Percentiles rank a stretch among this genome's conserved stretches.
Conservation (phyloP, 2,888 invertebrate species). For the Poecilus cupreus region DNA sequence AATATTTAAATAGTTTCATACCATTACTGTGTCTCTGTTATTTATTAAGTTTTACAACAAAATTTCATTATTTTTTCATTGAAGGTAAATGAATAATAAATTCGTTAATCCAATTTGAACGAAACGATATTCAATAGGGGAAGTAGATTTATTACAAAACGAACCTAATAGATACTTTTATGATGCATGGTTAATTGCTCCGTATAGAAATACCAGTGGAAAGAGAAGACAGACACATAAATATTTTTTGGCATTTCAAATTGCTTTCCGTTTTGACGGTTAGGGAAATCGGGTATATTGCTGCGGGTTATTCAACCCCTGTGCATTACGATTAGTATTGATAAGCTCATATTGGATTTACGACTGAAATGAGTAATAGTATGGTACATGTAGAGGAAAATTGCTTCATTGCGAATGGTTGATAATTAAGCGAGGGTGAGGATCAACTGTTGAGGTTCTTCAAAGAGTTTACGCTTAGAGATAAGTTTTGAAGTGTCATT, state of each 20-base stretch:
- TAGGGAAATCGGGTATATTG: not conserved
- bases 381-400: conserved; percentile 22
- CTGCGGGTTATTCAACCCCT: not conserved
- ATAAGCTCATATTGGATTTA: not conserved
- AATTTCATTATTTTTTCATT: no score
- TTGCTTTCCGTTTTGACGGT: conserved; percentile 5
- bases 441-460: conserved; percentile 5
- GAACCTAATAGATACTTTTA: not conserved
- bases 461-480: conserved; percentile 39
- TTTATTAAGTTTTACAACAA: no score
- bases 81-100: not conserved
- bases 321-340: not conserved
- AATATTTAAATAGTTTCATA: no score
- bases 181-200: not conserved
- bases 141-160: not conserved
- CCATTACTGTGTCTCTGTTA: no score
- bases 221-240: conserved; percentile 32
- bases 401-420: not conserved
- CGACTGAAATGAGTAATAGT: not conserved
- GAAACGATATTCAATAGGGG: not conserved
- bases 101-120: not conserved
- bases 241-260: conserved; percentile 16
- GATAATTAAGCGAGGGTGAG: not conserved
- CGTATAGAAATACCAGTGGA: not conserved
- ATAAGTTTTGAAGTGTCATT: conserved; percentile 53